Evolutionary conservation across 2,113 vertebrate genomes (phyloP).

Genomic region (Colinus virginianus): DNA sequence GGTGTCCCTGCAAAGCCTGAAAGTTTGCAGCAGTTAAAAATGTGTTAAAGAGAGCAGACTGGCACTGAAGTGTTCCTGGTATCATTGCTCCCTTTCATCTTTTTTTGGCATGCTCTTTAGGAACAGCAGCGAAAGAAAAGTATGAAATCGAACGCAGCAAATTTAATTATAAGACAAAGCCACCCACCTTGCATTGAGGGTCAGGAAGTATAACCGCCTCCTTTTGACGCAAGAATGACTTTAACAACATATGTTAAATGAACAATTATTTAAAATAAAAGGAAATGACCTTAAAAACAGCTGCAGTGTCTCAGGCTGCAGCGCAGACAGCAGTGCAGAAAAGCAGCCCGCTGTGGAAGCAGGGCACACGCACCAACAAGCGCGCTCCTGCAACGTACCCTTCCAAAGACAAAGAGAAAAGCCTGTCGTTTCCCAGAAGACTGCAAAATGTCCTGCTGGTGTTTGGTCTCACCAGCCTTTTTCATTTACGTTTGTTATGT

Average conservation of each 20-base stretch:
- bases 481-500: slow-evolving; percentile 4
- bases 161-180: slow-evolving; percentile 76
- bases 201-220: slow-evolving; percentile 74
- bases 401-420: slow-evolving; percentile 41
- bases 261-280: slow-evolving; percentile 76
- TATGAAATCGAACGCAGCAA: slow-evolving; percentile 49
- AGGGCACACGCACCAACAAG: background rate
- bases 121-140: slow-evolving; percentile 63
- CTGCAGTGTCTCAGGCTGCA: slow-evolving; percentile 41
- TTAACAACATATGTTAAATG: slow-evolving; percentile 66
- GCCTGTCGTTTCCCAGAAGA: background rate
- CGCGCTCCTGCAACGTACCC: background rate
- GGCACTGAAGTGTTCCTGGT: slow-evolving; percentile 21
- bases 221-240: slow-evolving; percentile 74
- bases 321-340: slow-evolving; percentile 25
- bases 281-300: slow-evolving; percentile 69
- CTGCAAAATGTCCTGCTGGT: background rate
- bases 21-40: slow-evolving; percentile 24
- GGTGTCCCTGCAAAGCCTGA: background rate
- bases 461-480: slow-evolving; percentile 29
- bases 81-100: slow-evolving; percentile 38
- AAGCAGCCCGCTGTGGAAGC: slow-evolving; percentile 28
- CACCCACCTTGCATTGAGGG: slow-evolving; percentile 77
- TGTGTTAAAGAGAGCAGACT: slow-evolving; percentile 12
- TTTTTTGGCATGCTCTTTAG: slow-evolving; percentile 59